Evolutionary conservation across 2,888 invertebrate genomes (phyloP), one percentile per base, ranked within the genome.

Genomic region (Agrochola circellaris): DNA sequence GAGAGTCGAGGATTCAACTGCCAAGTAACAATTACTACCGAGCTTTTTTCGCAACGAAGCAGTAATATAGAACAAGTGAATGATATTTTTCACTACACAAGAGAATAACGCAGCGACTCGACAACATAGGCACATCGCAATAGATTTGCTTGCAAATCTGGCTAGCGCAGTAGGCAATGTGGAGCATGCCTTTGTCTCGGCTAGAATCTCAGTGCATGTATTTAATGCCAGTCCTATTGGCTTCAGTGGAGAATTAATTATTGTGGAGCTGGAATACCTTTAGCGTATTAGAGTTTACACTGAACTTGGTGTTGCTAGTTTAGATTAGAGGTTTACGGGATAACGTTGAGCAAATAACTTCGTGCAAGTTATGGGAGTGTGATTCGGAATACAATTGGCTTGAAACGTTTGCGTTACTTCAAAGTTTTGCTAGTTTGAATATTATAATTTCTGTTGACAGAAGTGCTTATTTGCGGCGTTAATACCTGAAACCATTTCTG

Each of bases 181-280:
- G 68, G 73, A 74, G 77, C 70, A 71, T 54, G 86, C 77, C 74
- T 83, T 87, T 87, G 86, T 86, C 70, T 75, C 64, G 67, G 17
- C 74, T 72, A 71, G 60, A 77, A 69, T 73, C 74, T 77, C 67
- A 70, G 74, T 81, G 79, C 74, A 76, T 78, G 79, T 86, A 86
- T 84, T 87, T 87, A 79, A 87, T 71, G 77, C 69, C 66, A 77
- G 76, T 74, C 67, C 54, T 75, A 83, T 81, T 84, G 83, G 83
- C 87, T 88, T 81, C 75, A 86, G 72, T 87, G 82, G 87, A 87
- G 79, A 89, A 90, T 90, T 90, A 89, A 90, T 90, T 87, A 89
- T 87, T 86, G 84, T 88, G 82, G 82, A 86, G 81, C 83, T 68
- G 72, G 72, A 85, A 84, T 87, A 86, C 85, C 87, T 83, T 75